Conservation (phyloP, 2,797 vertebrate genomes). For the Aselliscus stoliczkanus region DNA sequence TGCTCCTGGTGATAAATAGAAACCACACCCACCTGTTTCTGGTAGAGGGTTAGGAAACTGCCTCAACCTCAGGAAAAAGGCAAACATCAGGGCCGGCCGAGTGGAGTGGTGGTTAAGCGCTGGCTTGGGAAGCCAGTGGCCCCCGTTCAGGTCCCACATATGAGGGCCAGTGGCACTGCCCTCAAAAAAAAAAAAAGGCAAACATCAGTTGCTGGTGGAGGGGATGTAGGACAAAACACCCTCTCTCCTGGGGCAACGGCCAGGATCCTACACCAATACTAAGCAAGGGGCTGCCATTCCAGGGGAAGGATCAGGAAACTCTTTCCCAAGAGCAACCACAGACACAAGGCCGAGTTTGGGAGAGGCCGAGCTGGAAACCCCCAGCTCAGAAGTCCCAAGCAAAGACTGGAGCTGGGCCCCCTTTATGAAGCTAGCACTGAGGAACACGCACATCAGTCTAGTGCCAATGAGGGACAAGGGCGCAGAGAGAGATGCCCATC, state of each 20-base stretch:
- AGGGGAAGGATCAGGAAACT: background rate
- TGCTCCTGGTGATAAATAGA: background rate
- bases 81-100: background rate
- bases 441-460: background rate
- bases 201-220: background rate
- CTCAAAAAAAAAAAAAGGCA: too few relatives aligned
- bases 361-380: background rate
- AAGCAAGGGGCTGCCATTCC: background rate
- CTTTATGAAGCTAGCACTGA: background rate
- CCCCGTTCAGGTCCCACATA: too few relatives aligned
- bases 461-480: too few relatives aligned
- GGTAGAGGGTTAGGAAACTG: background rate
- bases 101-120: too few relatives aligned
- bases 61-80: background rate
- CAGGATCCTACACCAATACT: background rate
- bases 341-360: background rate
- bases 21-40: background rate
- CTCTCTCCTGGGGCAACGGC: background rate
- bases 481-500: background rate
- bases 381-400: background rate
- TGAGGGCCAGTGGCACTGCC: too few relatives aligned
- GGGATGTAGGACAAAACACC: background rate
- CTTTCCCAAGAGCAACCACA: background rate
- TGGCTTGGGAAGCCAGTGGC: too few relatives aligned
- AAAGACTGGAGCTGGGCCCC: background rate